phyloP scores from a whole-genome alignment of 2,797 vertebrate species.

The Enoplosus armatus region DNA sequence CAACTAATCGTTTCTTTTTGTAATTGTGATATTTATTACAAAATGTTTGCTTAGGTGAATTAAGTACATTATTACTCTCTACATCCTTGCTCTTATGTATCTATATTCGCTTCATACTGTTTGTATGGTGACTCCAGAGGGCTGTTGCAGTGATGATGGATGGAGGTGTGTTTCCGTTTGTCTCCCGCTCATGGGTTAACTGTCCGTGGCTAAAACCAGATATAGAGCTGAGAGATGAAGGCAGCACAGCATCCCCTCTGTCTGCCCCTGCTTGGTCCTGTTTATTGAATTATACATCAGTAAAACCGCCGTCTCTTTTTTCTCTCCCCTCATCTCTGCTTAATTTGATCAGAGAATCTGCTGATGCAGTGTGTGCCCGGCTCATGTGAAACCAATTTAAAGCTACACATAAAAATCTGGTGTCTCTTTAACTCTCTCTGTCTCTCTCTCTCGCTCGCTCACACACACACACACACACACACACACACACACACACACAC shows the following conservation, averaged over 20 bases:
- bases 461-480: constrained; percentile 9
- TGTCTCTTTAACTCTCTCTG: constrained; percentile 53
- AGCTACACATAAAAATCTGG: constrained; percentile 80
- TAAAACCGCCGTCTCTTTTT: constrained; percentile 84
- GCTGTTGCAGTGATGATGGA: constrained; percentile 53
- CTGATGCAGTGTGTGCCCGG: constrained; percentile 87
- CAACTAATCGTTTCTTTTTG: not conserved
- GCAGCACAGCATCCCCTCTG: constrained; percentile 75
- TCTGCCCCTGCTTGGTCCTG: constrained; percentile 74
- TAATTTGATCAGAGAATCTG: constrained; percentile 94
- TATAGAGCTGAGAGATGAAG: constrained; percentile 74
- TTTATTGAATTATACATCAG: constrained; percentile 91
- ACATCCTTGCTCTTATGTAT: not conserved
- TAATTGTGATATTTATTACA: not conserved
- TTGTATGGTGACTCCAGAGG: not conserved
- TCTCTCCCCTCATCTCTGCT: constrained; percentile 72
- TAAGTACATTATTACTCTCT: not conserved
- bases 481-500: constrained; percentile 18
- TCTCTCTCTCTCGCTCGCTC: not conserved
- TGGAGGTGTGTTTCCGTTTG: constrained; percentile 25
- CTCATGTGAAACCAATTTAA: constrained; percentile 95
- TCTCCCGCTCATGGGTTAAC: constrained; percentile 62
- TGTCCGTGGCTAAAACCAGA: constrained; percentile 55
- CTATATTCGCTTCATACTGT: not conserved
- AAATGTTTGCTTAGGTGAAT: not conserved